Conservation (phyloP, 2,113 vertebrate genomes). For the Rhipidura dahli region DNA sequence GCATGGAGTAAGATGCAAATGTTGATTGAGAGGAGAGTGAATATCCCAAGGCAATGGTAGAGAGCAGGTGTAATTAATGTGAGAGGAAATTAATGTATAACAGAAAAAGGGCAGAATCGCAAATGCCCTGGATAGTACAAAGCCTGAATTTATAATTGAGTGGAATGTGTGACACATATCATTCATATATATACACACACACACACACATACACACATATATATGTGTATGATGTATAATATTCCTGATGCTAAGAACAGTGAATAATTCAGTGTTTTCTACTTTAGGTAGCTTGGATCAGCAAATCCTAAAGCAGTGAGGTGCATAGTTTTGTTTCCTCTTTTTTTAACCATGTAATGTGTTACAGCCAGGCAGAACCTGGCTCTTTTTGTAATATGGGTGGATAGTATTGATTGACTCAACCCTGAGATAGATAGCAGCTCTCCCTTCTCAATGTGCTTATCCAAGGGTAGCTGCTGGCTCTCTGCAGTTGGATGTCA, state of each 20-base stretch:
- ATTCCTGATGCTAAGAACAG: background rate
- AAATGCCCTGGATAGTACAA: background rate
- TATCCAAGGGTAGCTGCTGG: background rate
- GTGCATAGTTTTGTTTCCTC: background rate
- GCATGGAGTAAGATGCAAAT: background rate
- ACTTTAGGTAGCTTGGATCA: background rate
- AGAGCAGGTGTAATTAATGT: background rate
- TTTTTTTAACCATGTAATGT: background rate
- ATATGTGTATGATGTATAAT: background rate
- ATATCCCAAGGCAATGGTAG: background rate
- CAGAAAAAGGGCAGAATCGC: background rate
- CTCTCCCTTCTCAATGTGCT: background rate
- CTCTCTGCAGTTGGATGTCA: background rate
- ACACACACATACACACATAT: accelerated
- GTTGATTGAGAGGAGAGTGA: background rate
- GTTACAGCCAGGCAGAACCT: background rate
- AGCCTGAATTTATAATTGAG: background rate
- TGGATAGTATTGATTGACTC: background rate
- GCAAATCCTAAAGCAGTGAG: background rate
- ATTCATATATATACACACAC: no score
- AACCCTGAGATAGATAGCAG: background rate
- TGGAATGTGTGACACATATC: background rate
- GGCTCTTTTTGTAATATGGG: background rate
- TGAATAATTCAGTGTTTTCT: background rate
- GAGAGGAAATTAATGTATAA: background rate